A percentile compares a stretch with the other conserved stretches of the same genome.
Conservation (phyloP, 2,113 vertebrate genomes). For the Patagioenas fasciata region DNA sequence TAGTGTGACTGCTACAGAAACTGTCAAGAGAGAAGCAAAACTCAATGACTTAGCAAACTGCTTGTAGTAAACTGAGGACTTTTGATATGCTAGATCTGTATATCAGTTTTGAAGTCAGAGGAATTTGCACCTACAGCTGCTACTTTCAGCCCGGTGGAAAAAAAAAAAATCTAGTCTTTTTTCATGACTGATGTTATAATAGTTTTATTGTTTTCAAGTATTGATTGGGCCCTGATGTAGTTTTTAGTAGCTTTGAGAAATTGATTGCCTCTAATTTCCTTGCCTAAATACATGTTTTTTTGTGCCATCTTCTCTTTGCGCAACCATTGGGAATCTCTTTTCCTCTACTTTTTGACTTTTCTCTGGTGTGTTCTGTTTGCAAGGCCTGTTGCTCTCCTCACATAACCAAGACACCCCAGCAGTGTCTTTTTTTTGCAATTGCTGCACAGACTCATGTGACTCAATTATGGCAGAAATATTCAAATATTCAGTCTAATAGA, state of each 20-base stretch:
- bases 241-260: not conserved
- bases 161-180: not conserved
- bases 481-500: not conserved
- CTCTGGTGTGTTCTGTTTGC: not conserved
- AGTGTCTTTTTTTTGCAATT: not conserved
- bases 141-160: not conserved
- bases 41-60: not conserved
- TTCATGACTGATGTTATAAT: fast-evolving
- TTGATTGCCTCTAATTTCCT: not conserved
- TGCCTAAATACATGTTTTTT: not conserved
- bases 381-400: not conserved
- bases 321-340: not conserved
- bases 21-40: not conserved
- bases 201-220: not conserved
- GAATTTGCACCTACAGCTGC: not conserved
- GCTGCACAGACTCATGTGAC: not conserved
- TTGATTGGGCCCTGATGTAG: not conserved
- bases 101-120: not conserved
- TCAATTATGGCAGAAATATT: not conserved
- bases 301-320: not conserved
- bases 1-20: not conserved
- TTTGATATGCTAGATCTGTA: not conserved
- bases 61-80: too few species aligned
- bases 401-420: not conserved
- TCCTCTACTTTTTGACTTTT: not conserved